Evolutionary conservation across 2,888 invertebrate species (phyloP).

Genomic region (Koerneria pararmatus): DNA sequence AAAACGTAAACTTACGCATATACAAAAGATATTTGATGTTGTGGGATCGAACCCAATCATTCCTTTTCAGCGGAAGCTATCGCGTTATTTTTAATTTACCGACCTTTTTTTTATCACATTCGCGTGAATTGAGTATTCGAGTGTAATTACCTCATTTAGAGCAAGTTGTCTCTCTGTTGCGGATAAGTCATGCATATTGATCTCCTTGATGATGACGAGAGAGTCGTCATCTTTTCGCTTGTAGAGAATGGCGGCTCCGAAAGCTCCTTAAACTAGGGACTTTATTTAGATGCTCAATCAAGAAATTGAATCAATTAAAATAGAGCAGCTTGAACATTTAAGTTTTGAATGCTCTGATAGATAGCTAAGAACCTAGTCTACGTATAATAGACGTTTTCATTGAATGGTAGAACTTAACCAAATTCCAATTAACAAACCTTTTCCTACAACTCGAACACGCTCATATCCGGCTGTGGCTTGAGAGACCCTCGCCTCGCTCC

Average conservation of each 20-base stretch:
- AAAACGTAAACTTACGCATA: no score
- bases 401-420: no score
- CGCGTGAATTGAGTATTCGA: no score
- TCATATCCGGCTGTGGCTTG: slow-evolving; percentile 64
- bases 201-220: slow-evolving; percentile 73
- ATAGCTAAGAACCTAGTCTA: slow-evolving; percentile 12
- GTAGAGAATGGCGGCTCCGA: slow-evolving; percentile 73
- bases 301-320: no score
- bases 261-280: slow-evolving; percentile 65
- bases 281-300: not conserved
- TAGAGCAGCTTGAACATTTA: not conserved
- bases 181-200: slow-evolving; percentile 71
- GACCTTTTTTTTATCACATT: no score
- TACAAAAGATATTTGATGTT: no score
- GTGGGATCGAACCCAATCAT: no score
- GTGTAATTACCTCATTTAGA: slow-evolving; percentile 46
- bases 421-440: slow-evolving; percentile 62
- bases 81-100: no score
- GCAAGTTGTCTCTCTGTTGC: slow-evolving; percentile 68
- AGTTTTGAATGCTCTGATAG: not conserved
- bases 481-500: no score
- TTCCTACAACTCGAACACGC: slow-evolving; percentile 68
- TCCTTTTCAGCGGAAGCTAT: no score
- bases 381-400: no score
- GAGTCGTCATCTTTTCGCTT: slow-evolving; percentile 68